phyloP scores from a whole-genome alignment of 1,140 invertebrate species.

The Mylabris phalerata region DNA sequence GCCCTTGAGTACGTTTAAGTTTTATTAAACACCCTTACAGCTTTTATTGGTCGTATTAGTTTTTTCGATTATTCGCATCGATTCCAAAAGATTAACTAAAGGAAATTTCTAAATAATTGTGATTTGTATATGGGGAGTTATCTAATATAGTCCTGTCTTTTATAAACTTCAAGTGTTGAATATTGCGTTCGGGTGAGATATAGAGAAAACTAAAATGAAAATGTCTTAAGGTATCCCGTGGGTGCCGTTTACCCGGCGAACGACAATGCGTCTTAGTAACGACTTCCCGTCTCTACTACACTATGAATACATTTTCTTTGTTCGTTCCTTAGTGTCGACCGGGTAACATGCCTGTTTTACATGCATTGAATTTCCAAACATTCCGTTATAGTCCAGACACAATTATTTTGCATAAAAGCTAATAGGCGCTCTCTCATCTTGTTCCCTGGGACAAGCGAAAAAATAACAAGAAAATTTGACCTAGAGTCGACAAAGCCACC shows the following conservation, averaged over 20 bases:
- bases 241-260: conserved; percentile 32
- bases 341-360: conserved; percentile 30
- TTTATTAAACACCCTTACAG: conserved; percentile 24
- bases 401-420: conserved; percentile 13
- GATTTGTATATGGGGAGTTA: not conserved
- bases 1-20: conserved; percentile 25
- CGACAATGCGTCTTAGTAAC: conserved; percentile 39
- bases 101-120: no score
- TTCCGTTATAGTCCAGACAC: conserved; percentile 8
- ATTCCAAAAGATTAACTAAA: not conserved
- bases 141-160: conserved; percentile 8
- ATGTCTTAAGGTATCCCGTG: conserved; percentile 36
- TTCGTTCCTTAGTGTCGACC: conserved; percentile 27
- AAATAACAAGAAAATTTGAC: no score
- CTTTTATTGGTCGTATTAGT: not conserved
- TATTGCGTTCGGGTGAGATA: conserved; percentile 25
- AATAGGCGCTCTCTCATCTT: not conserved
- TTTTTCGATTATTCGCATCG: not conserved
- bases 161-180: conserved; percentile 21
- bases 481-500: no score
- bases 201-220: conserved; percentile 39
- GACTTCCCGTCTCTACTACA: conserved; percentile 37
- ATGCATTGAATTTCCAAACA: conserved; percentile 38
- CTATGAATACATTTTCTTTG: conserved; percentile 40
- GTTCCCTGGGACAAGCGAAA: no score